phyloP scores from a whole-genome alignment of 2,888 invertebrate genomes.

The Pollenia griseotomentosa region DNA sequence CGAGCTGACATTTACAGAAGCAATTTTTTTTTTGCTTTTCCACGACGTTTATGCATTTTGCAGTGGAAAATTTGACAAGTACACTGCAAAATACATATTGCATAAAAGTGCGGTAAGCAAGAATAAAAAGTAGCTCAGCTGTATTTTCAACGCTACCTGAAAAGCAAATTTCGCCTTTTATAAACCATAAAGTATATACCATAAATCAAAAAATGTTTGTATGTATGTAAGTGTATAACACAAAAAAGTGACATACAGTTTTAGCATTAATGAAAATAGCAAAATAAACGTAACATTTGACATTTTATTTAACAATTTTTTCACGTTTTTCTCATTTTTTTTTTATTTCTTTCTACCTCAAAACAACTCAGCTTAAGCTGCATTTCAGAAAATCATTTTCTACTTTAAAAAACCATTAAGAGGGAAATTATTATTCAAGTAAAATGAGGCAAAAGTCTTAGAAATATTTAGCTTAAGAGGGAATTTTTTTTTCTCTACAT shows the following conservation, averaged over 20 bases:
- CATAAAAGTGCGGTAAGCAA: too few species aligned
- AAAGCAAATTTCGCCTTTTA: neutral
- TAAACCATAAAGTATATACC: too few species aligned
- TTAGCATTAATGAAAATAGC: slow-evolving; percentile 1
- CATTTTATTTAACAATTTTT: slow-evolving; percentile 27
- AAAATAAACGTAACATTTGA: slow-evolving; percentile 37
- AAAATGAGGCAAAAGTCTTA: slow-evolving; percentile 38
- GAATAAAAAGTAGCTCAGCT: too few species aligned
- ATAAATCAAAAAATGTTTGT: too few species aligned
- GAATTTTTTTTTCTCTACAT: neutral
- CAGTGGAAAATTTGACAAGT: too few species aligned
- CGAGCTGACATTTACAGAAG: too few species aligned
- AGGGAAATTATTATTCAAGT: slow-evolving; percentile 35
- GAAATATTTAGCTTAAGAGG: slow-evolving; percentile 15
- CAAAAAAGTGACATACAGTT: neutral
- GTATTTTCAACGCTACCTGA: too few species aligned
- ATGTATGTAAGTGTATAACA: too few species aligned
- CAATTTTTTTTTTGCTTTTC: too few species aligned
- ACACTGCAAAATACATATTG: too few species aligned
- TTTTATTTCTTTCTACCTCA: neutral
- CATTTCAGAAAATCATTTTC: slow-evolving; percentile 4
- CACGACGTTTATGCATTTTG: too few species aligned
- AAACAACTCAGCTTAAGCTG: slow-evolving; percentile 20
- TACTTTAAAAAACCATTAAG: neutral
- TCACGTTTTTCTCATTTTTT: neutral